Base-by-base conservation (phyloP, 2,888 invertebrate genomes). In the Leucophora obtusa region DNA sequence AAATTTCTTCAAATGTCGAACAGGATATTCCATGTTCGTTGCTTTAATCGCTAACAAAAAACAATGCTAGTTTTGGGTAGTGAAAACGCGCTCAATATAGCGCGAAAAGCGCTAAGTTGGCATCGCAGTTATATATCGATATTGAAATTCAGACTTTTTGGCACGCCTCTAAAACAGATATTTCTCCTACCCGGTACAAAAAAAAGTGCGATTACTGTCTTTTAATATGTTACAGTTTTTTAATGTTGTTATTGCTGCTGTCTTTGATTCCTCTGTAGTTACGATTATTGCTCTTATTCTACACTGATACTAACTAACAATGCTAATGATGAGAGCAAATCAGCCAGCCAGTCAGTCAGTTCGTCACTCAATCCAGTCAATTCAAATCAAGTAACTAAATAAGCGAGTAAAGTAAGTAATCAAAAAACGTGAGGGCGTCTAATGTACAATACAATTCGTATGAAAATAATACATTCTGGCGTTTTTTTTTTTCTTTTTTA, bases 351-450 rank as follows among this genome's bases (percentile, higher is more conserved):
- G 28, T 28, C 28, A 4, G 28, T 28, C 28, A 4, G 28, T 28
- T 5, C 24, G 24, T 24, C 24, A 2, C 2, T 24, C 28, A 28
- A 7, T 28, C 28, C 28, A 28, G 28, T 6, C 28, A 28, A 28
- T 28, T 6, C 28, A 38, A 38, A 18, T 17, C 43, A 60, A 60
- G 43, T 15, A 47, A 60, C 21, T 47, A 43, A 53, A 18, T 35
- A 51, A 65, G 65, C 15, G 33, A 53, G 53, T 63, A 35, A 69
- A 69, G 50, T 70, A 69, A 69, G 71, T 73, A 72, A 76, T 76
- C 68, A 28, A 54, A 28, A 63, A 81, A 77, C 60, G 80, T 81
- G 80, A 81, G 77, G 80, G 80, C 76, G 80, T 76, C 69, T 73
- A 76, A 81, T 70, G 18, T 33, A 28, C 47, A 38, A 62, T 33